phyloP scores from a whole-genome alignment of 2,797 vertebrate species.

The Chaetophractus vellerosus region DNA sequence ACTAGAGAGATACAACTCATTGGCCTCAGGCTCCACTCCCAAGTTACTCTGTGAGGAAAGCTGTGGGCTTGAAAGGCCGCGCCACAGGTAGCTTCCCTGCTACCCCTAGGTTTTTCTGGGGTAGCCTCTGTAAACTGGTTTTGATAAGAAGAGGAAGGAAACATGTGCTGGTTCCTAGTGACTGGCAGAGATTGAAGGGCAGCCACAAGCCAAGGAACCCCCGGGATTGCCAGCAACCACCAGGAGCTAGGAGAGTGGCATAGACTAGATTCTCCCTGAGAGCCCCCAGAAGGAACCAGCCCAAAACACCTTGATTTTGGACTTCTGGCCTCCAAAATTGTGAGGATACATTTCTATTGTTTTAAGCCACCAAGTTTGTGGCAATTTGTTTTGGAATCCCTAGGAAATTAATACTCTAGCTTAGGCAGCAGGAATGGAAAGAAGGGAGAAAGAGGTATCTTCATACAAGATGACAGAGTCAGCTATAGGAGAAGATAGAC shows the following conservation, averaged over 20 bases:
- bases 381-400: no score
- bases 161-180: not conserved
- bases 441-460: not conserved
- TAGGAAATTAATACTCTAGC: not conserved
- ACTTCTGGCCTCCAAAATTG: no score
- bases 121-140: slow-evolving; percentile 7
- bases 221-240: no score
- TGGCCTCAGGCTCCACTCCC: not conserved
- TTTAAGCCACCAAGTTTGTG: no score
- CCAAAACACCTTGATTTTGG: no score
- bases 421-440: not conserved
- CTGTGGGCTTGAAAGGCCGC: not conserved
- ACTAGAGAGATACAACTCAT: not conserved
- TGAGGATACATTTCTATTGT: no score
- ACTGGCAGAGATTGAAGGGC: no score
- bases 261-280: no score
- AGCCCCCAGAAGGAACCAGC: no score
- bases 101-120: not conserved
- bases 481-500: not conserved
- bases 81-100: not conserved
- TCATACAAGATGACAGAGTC: not conserved
- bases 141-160: not conserved
- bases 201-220: no score
- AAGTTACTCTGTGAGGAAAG: not conserved
- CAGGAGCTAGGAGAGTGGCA: no score